Conservation (phyloP, 2,113 vertebrate genomes). For the Daphoenositta chrysoptera region DNA sequence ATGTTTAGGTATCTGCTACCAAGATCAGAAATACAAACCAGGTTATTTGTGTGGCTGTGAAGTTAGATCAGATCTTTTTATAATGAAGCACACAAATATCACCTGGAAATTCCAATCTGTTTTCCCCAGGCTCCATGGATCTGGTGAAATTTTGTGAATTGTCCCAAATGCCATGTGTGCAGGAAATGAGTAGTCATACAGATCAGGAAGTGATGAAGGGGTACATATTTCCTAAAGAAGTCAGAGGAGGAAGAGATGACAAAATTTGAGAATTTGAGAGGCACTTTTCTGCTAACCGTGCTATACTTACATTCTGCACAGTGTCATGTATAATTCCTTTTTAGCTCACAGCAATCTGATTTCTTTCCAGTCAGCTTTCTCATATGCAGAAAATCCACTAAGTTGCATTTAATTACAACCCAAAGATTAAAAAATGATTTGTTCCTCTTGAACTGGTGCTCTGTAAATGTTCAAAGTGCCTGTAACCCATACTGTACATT, state of each 20-base stretch:
- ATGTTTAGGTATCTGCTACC: not conserved
- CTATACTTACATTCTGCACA: not conserved
- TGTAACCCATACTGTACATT: not conserved
- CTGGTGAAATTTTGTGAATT: not conserved
- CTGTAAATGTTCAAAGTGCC: conserved; percentile 46
- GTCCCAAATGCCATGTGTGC: not conserved
- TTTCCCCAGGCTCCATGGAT: not conserved
- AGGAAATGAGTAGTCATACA: not conserved
- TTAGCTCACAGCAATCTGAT: not conserved
- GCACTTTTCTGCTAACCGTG: not conserved
- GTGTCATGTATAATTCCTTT: not conserved
- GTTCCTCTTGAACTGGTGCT: not conserved
- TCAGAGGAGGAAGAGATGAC: not conserved
- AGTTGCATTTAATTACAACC: conserved; percentile 12
- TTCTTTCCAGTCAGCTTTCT: not conserved
- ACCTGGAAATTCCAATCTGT: not conserved
- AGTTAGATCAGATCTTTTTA: not conserved
- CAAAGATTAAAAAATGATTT: conserved; percentile 39
- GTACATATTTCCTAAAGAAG: not conserved
- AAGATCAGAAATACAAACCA: not conserved
- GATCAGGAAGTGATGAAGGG: not conserved
- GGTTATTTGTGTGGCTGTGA: not conserved
- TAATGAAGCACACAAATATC: not conserved
- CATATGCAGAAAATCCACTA: not conserved
- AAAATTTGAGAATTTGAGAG: not conserved